Evolutionary conservation across 1,140 invertebrate genomes (phyloP).

Genomic region (Drosophila micromelanica): DNA sequence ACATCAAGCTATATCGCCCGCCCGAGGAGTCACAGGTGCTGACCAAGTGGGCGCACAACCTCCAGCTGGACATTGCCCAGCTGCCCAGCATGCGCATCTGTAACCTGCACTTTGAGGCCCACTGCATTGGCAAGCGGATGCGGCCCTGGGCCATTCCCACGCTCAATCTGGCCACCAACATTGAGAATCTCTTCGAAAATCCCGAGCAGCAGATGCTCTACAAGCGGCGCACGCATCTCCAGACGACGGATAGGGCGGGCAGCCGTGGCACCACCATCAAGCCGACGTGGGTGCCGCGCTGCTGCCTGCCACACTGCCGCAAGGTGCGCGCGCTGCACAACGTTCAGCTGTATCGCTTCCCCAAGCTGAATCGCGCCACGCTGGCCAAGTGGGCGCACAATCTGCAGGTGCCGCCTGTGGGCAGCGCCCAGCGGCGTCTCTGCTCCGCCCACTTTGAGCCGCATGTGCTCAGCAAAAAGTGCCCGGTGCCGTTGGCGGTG

Average conservation of each 20-base stretch:
- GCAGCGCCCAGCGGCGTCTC: constrained; percentile 68
- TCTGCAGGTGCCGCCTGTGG: constrained; percentile 69
- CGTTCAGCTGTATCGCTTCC: constrained; percentile 78
- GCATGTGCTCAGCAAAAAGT: constrained; percentile 75
- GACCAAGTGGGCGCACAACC: constrained; percentile 78
- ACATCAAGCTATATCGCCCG: constrained; percentile 75
- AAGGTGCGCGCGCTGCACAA: constrained; percentile 70
- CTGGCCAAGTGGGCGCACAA: constrained; percentile 79
- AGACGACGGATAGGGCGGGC: constrained; percentile 27
- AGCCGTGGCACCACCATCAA: constrained; percentile 20
- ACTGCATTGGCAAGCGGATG: constrained; percentile 80
- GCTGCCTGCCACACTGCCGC: constrained; percentile 75
- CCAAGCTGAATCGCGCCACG: constrained; percentile 72
- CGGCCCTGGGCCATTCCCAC: constrained; percentile 78
- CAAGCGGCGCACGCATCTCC: constrained; percentile 57
- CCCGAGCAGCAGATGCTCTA: constrained; percentile 70
- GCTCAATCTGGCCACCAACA: constrained; percentile 65
- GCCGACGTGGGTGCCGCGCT: constrained; percentile 76
- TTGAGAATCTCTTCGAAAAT: constrained; percentile 78
- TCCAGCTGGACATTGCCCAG: constrained; percentile 56
- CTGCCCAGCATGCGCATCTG: constrained; percentile 64
- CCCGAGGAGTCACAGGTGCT: constrained; percentile 69
- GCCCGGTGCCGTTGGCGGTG: constrained; percentile 74
- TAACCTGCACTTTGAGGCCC: constrained; percentile 76
- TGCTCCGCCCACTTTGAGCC: constrained; percentile 79